Base-by-base conservation (phyloP, 2,113 vertebrate genomes). In the Delphinapterus leucas region DNA sequence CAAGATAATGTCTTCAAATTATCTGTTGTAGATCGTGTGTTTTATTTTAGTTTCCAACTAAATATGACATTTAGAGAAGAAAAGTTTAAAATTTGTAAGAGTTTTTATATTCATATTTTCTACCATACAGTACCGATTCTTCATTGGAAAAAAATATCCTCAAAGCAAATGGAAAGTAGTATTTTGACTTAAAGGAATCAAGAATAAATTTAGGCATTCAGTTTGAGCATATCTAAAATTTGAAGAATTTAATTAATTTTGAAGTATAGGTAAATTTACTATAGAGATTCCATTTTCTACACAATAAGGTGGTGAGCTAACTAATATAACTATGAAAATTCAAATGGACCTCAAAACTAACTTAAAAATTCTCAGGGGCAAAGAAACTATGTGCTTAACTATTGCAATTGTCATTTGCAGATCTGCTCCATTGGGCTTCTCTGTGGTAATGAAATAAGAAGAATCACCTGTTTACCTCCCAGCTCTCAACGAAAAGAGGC, bases 381-480 rank as follows among this genome's bases (percentile, higher is more conserved):
- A 97, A 98, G 85, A 97, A 99, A 98, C 99, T 99, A 98, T 98
- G 99, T 99, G 95, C 97, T 98, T 98, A 99, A 99, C 98, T 99
- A 99, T 97, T 98, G 99, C 94, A 98, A 99, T 97, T 99, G 99
- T 98, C 98, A 99, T 98, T 98, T 98, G 58, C 98, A 98, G 93
- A 98, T 98, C 49, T 99, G 99, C 98, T 99, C 99, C 76, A 93
- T 92, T 98, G 98, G 98, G 58, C 99, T 98, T 98, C 97, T 98
- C 97, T 99, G 99, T 98, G 93, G 98, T 97, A 99, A 99, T 96
- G 99, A 98, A 97, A 98, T 99, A 98, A 99, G 99, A 98, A 98
- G 98, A 98, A 98, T 99, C 98, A 99, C 98, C 97, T 99, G 98
- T 97, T 98, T 99, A 95, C 98, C 98, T 92, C 15, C 76, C 73